phyloP scores from a whole-genome alignment of 2,888 invertebrate genomes.

The Rhamnusium bicolor region DNA sequence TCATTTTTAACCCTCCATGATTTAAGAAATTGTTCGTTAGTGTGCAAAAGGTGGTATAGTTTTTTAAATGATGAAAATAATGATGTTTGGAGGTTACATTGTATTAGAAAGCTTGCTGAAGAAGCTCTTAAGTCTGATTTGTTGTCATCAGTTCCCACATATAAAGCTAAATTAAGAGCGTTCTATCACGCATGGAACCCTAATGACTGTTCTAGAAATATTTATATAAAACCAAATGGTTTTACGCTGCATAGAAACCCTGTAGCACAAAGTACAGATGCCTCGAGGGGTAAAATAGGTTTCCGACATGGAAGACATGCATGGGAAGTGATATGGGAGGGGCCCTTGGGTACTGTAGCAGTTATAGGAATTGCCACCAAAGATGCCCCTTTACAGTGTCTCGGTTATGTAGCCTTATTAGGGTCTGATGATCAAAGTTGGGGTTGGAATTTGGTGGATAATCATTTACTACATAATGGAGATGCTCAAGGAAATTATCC shows the following conservation, averaged over 20 bases:
- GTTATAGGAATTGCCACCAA: conserved; percentile 96
- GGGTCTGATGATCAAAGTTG: conserved; percentile 98
- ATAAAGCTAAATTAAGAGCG: conserved; percentile 94
- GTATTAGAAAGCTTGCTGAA: conserved; percentile 88
- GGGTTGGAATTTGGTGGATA: conserved; percentile 99
- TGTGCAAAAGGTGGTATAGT: conserved; percentile 94
- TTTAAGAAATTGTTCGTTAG: conserved; percentile 89
- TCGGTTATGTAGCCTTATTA: conserved; percentile 94
- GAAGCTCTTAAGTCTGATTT: conserved; percentile 93
- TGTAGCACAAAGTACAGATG: conserved; percentile 98
- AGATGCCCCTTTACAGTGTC: conserved; percentile 93
- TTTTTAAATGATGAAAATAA: conserved; percentile 94
- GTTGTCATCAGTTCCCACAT: conserved; percentile 89
- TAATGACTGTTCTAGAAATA: conserved; percentile 96
- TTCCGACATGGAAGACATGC: conserved; percentile 94
- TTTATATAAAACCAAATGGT: conserved; percentile 96
- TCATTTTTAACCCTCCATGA: conserved; percentile 91
- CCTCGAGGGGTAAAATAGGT: conserved; percentile 89
- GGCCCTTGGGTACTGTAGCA: conserved; percentile 97
- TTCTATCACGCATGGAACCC: conserved; percentile 98
- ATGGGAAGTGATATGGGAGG: conserved; percentile 99
- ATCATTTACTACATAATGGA: conserved; percentile 96
- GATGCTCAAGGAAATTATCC: conserved; percentile 96
- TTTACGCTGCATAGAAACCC: conserved; percentile 98
- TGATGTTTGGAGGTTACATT: conserved; percentile 95